phyloP scores from a whole-genome alignment of 2,888 invertebrate genomes.

The Cybosia mesomella region DNA sequence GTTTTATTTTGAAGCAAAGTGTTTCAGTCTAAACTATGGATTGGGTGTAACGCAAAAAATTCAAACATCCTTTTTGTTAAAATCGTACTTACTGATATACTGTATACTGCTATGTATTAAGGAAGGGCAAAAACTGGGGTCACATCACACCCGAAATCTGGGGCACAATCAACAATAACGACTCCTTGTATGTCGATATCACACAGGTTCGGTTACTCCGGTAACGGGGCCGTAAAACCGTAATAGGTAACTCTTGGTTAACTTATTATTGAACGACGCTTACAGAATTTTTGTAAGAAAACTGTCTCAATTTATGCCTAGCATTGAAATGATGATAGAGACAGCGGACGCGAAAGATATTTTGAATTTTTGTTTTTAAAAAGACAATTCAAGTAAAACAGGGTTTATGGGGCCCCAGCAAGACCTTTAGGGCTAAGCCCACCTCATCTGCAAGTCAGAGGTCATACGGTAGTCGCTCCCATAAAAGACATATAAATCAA shows the following conservation, averaged over 20 bases:
- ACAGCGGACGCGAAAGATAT: neutral
- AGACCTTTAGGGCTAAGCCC: no score
- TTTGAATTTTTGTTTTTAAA: no score
- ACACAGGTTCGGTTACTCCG: conserved; percentile 37
- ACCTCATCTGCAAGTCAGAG: no score
- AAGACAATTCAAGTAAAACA: no score
- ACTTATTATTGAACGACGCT: conserved; percentile 30
- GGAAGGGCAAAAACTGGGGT: conserved; percentile 38
- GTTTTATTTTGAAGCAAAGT: neutral
- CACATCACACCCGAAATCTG: conserved; percentile 38
- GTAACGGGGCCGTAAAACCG: conserved; percentile 34
- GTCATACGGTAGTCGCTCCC: neutral
- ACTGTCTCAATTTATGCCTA: neutral
- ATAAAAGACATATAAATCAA: no score
- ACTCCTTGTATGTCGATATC: conserved; percentile 23
- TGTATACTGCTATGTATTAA: conserved; percentile 24
- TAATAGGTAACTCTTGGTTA: conserved; percentile 29
- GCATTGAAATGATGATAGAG: neutral
- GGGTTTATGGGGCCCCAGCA: no score
- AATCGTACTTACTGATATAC: conserved; percentile 18
- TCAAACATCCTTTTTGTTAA: conserved; percentile 24
- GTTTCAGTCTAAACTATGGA: conserved; percentile 10
- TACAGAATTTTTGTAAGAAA: neutral
- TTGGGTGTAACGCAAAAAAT: conserved; percentile 14
- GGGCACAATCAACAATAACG: conserved; percentile 51